phyloP scores from a whole-genome alignment of 2,888 invertebrate genomes.

The Notodonta dromedarius region DNA sequence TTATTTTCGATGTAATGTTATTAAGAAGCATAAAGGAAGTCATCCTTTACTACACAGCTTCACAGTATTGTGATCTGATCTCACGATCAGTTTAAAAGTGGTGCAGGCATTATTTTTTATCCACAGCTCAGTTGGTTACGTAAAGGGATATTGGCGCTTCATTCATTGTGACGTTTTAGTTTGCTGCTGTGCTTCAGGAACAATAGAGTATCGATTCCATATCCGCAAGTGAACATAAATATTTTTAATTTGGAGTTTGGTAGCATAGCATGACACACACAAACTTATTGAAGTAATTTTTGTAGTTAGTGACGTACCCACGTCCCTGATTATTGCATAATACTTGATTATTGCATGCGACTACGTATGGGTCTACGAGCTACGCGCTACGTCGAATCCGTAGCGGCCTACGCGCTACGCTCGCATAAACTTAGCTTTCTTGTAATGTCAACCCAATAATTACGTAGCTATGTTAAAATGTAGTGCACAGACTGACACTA shows the following conservation, averaged over 20 bases:
- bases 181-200: background rate
- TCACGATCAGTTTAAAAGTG: conserved; percentile 2
- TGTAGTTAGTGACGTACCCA: background rate
- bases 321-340: background rate
- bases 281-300: too few relatives aligned
- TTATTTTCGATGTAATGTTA: background rate
- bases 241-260: background rate
- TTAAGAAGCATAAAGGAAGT: background rate
- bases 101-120: conserved; percentile 14
- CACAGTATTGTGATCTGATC: background rate
- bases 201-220: background rate
- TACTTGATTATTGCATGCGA: conserved; percentile 3
- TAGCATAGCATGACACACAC: background rate
- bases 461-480: background rate
- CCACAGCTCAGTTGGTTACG: conserved; percentile 35
- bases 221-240: background rate
- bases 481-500: too few relatives aligned
- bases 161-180: conserved; percentile 21
- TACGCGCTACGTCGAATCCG: conserved; percentile 17
- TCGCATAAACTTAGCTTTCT: conserved; percentile 2
- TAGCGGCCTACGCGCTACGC: conserved; percentile 19
- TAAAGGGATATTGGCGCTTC: conserved; percentile 34
- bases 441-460: too few relatives aligned
- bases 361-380: conserved; percentile 30
- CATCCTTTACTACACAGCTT: background rate